Percentiles rank a stretch among this genome's conserved stretches.
Conservation (phyloP, 2,888 invertebrate genomes). For the Pteria penguin region DNA sequence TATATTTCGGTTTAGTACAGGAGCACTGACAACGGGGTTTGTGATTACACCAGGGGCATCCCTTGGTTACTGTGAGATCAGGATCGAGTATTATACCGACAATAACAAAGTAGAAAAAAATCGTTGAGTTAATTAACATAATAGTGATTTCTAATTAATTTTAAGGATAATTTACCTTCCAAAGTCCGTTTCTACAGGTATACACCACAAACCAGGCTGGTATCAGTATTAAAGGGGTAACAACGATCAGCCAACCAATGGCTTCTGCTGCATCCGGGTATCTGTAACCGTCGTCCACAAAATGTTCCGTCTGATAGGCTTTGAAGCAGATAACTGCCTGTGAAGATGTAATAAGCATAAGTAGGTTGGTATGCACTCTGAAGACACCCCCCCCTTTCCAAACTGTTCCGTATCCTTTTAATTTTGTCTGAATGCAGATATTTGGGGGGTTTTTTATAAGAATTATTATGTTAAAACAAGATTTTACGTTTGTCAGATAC, state of each 20-base stretch:
- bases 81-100: no score
- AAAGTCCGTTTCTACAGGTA: constrained; percentile 21
- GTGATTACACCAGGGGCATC: no score
- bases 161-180: constrained; percentile 11
- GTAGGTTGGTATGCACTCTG: not conserved
- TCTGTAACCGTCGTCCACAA: constrained; percentile 11
- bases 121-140: no score
- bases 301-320: constrained; percentile 21
- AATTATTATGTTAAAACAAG: not conserved
- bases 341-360: not conserved
- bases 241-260: constrained; percentile 37
- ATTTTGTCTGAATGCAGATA: not conserved
- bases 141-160: not conserved
- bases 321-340: constrained; percentile 38
- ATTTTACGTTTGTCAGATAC: no score
- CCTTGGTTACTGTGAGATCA: no score
- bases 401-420: not conserved
- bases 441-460: not conserved
- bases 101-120: no score
- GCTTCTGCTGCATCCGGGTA: constrained; percentile 35
- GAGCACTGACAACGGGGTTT: no score
- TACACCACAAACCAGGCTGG: constrained; percentile 32
- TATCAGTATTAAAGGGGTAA: constrained; percentile 23
- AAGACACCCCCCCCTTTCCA: not conserved
- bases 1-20: no score